Conservation (phyloP, 2,797 vertebrate genomes). For the Echiichthys vipera region DNA sequence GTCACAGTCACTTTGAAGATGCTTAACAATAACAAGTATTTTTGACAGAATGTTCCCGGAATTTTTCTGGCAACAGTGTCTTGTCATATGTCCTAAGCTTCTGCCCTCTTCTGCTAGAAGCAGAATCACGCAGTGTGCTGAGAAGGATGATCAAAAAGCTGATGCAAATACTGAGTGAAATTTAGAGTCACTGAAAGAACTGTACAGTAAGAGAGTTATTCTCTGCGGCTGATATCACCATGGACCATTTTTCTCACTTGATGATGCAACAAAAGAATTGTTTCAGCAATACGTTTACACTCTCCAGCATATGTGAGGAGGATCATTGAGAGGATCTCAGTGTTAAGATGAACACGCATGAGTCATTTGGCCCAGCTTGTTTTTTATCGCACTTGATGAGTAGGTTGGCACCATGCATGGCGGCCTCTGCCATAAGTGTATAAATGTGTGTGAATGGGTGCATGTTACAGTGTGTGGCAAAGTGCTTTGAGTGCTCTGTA, state of each 20-base stretch:
- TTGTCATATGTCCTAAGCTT: slow-evolving; percentile 21
- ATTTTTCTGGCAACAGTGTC: slow-evolving; percentile 11
- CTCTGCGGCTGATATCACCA: slow-evolving; percentile 48
- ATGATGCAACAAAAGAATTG: slow-evolving; percentile 68
- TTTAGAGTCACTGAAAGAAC: slow-evolving; percentile 50
- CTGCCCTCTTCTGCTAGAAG: slow-evolving; percentile 33
- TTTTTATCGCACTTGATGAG: too few relatives aligned
- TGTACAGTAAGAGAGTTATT: slow-evolving; percentile 54
- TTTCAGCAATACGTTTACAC: slow-evolving; percentile 60
- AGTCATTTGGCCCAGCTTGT: neutral
- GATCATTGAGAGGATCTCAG: slow-evolving; percentile 1
- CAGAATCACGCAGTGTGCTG: slow-evolving; percentile 38
- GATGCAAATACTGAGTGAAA: slow-evolving; percentile 65
- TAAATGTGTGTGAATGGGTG: too few relatives aligned
- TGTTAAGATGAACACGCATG: neutral
- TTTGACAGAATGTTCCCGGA: slow-evolving; percentile 21
- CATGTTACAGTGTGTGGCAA: too few relatives aligned
- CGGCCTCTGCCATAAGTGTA: too few relatives aligned
- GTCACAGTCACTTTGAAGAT: neutral
- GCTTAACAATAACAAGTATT: slow-evolving; percentile 15
- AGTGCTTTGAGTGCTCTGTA: too few relatives aligned
- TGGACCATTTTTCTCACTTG: slow-evolving; percentile 48
- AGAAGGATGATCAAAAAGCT: slow-evolving; percentile 67
- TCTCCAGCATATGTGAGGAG: slow-evolving; percentile 4
- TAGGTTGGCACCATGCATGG: too few relatives aligned